Percentiles rank a stretch among this genome's conserved stretches.
Evolutionary conservation across 2,797 vertebrate genomes (phyloP).

Genomic region (Etheostoma perlongum): DNA sequence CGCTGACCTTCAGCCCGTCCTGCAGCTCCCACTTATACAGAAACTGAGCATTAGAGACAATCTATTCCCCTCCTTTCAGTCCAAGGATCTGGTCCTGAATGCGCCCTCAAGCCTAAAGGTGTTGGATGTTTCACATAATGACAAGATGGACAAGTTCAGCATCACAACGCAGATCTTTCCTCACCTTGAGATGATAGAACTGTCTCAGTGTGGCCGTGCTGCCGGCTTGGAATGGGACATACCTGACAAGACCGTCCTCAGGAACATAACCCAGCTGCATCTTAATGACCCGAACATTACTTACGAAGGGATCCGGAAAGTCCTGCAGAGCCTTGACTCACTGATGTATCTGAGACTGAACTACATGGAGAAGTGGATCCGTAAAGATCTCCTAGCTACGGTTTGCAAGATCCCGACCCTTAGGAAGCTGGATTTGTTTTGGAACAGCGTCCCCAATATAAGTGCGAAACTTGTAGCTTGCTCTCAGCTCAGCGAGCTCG

Average conservation of each 20-base stretch:
- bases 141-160: neutral
- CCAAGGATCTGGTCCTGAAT: slow-evolving; percentile 29
- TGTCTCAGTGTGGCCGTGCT: rapidly evolving
- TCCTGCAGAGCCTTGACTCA: slow-evolving; percentile 19
- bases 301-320: neutral
- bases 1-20: slow-evolving; percentile 11
- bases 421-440: too few relatives aligned
- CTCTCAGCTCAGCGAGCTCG: too few relatives aligned
- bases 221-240: neutral
- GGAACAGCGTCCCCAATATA: too few relatives aligned
- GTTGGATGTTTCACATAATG: neutral
- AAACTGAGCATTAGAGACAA: neutral
- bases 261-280: neutral
- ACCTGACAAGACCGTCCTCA: slow-evolving; percentile 19
- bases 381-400: too few relatives aligned
- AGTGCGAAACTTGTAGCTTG: too few relatives aligned
- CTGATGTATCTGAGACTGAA: slow-evolving; percentile 17
- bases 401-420: too few relatives aligned
- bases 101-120: slow-evolving; percentile 12
- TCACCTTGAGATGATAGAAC: slow-evolving; percentile 1
- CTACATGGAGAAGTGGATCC: too few relatives aligned
- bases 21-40: slow-evolving; percentile 4
- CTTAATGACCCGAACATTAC: rapidly evolving
- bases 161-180: slow-evolving; percentile 47
- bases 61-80: slow-evolving; percentile 8